Percentiles rank a stretch among this genome's conserved stretches.
Evolutionary conservation across 2,113 vertebrate species (phyloP).

Genomic region (Poicephalus meyeri): DNA sequence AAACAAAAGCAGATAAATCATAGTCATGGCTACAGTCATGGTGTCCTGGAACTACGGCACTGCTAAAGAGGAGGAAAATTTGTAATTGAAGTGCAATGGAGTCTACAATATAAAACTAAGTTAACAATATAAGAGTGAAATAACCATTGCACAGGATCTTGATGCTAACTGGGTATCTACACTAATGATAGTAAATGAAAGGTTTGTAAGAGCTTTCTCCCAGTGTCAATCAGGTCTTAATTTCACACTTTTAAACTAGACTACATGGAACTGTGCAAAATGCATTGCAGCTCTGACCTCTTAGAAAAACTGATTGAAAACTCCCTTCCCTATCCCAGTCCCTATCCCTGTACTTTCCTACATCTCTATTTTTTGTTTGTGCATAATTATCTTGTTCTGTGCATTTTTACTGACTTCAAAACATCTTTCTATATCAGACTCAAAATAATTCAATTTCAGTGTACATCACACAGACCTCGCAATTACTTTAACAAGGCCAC

Average conservation of each 20-base stretch:
- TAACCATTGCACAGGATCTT: background rate
- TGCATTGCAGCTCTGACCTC: background rate
- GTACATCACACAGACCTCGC: background rate
- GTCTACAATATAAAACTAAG: background rate
- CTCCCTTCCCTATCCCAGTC: no score
- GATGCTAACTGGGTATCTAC: background rate
- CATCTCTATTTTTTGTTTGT: background rate
- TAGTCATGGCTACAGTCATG: conserved; percentile 12
- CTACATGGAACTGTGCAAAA: background rate
- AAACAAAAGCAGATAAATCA: conserved; percentile 49
- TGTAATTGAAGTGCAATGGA: background rate
- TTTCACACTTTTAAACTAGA: background rate
- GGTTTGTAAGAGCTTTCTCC: background rate
- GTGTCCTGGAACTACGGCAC: background rate
- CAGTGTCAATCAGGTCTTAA: background rate
- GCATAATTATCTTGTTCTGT: background rate
- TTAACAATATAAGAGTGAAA: background rate
- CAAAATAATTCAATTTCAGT: background rate
- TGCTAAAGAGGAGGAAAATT: background rate
- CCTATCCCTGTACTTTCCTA: background rate
- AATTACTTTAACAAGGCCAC: background rate
- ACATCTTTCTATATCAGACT: background rate
- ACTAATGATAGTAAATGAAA: background rate
- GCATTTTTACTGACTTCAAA: background rate
- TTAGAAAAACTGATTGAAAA: background rate